A percentile compares a stretch with the other conserved stretches of the same genome.
Conservation (phyloP, 2,888 invertebrate genomes). For the Pammene aurita region DNA sequence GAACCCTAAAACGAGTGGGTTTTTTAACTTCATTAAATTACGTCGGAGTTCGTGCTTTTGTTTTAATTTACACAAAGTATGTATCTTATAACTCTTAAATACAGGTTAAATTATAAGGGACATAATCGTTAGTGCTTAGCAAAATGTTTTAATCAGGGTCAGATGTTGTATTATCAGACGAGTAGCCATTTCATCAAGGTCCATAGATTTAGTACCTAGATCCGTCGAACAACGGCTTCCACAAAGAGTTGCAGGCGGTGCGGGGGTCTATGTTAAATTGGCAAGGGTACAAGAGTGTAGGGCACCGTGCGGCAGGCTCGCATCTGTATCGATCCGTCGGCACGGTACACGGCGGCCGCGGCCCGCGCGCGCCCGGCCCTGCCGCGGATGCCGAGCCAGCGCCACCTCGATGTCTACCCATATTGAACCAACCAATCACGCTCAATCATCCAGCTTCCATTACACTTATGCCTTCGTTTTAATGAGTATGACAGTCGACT, state of each 20-base stretch:
- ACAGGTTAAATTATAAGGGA: neutral
- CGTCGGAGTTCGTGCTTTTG: too few relatives aligned
- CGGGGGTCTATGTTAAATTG: slow-evolving; percentile 58
- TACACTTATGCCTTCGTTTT: neutral
- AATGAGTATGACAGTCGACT: neutral
- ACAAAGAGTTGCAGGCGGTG: slow-evolving; percentile 46
- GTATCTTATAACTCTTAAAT: neutral
- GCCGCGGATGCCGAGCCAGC: slow-evolving; percentile 24
- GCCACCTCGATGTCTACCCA: slow-evolving; percentile 11
- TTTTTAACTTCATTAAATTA: neutral
- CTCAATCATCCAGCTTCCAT: neutral
- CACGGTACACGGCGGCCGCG: slow-evolving; percentile 33
- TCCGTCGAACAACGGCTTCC: slow-evolving; percentile 14
- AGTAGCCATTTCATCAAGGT: slow-evolving; percentile 9
- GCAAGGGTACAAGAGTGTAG: slow-evolving; percentile 61
- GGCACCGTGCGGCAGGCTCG: slow-evolving; percentile 52
- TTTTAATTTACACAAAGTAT: too few relatives aligned
- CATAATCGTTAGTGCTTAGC: neutral
- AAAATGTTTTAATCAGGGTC: neutral
- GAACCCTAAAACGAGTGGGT: too few relatives aligned
- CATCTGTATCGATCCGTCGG: slow-evolving; percentile 60
- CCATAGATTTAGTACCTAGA: slow-evolving; percentile 8
- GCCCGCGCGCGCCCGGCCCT: slow-evolving; percentile 48
- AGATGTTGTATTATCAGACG: neutral
- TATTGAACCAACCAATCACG: slow-evolving; percentile 6